These are phyloP conservation scores for Nomada flava DNA, from an alignment of 2,888 invertebrate species.

Conservation along the genomic window DNA sequence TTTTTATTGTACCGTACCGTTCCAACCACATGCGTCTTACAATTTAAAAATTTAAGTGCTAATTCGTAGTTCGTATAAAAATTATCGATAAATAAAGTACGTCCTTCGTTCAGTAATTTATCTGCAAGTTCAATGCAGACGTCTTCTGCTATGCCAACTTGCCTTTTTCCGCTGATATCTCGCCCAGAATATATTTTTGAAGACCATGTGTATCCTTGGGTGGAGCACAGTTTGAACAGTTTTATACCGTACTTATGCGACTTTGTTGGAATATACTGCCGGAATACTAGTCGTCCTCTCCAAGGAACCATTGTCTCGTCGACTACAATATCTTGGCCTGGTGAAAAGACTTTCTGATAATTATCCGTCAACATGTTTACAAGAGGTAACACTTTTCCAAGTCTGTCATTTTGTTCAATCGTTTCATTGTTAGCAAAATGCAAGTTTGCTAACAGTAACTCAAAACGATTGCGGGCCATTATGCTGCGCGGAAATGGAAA, in stretches of 20 bases:
- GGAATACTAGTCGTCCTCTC: conserved; percentile 50
- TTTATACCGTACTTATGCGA: conserved; percentile 10
- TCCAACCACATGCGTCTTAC: background rate
- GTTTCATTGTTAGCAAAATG: conserved; percentile 27
- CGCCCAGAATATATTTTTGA: conserved; percentile 14
- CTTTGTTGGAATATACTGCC: conserved; percentile 14
- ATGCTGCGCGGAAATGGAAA: conserved; percentile 58
- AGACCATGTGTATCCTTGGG: conserved; percentile 19
- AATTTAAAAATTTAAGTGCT: background rate
- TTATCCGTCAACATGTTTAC: conserved; percentile 51
- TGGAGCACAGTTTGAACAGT: conserved; percentile 14
- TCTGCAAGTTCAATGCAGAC: conserved; percentile 7
- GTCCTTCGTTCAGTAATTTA: conserved; percentile 1
- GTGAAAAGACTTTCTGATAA: conserved; percentile 60
- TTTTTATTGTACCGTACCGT: background rate
- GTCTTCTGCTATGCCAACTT: conserved; percentile 7
- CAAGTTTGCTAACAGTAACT: conserved; percentile 58
- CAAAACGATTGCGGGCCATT: conserved; percentile 65
- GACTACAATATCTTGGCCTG: conserved; percentile 54
- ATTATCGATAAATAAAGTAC: conserved; percentile 17
- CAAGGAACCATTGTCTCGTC: conserved; percentile 64
- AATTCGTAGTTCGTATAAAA: conserved; percentile 17
- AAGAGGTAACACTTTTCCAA: conserved; percentile 18
- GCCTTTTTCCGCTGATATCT: conserved; percentile 15
- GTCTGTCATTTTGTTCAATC: conserved; percentile 5